Evolutionary conservation across 1,140 invertebrate species (phyloP).

Genomic region (Danaus plexippus): DNA sequence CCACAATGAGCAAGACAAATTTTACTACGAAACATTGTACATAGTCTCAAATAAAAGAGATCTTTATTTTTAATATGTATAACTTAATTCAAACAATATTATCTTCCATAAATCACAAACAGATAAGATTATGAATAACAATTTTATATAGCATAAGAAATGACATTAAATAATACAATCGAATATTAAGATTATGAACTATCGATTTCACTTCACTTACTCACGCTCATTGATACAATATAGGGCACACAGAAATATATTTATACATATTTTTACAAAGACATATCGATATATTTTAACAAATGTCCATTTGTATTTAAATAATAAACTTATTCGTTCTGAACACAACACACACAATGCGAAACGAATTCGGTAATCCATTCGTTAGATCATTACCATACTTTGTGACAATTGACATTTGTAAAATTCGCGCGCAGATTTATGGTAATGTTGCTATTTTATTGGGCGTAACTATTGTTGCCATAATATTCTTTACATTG

Average conservation of each 20-base stretch:
- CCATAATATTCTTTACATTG: too few relatives aligned
- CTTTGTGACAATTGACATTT: slow-evolving; percentile 24
- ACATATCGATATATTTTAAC: slow-evolving; percentile 31
- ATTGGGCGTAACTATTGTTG: too few relatives aligned
- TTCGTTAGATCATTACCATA: slow-evolving; percentile 52
- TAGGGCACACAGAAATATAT: slow-evolving; percentile 29
- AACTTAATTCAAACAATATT: too few relatives aligned
- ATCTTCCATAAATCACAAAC: too few relatives aligned
- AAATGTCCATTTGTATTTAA: slow-evolving; percentile 51
- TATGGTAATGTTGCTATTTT: slow-evolving; percentile 2
- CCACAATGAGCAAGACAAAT: too few relatives aligned
- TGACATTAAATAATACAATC: not conserved
- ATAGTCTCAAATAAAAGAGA: too few relatives aligned
- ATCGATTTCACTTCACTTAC: slow-evolving; percentile 32
- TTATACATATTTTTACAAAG: slow-evolving; percentile 11
- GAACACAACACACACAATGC: slow-evolving; percentile 46
- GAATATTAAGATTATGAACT: slow-evolving; percentile 2
- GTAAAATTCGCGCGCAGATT: slow-evolving; percentile 2
- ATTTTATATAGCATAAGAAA: slow-evolving; percentile 14
- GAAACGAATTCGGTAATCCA: slow-evolving; percentile 48
- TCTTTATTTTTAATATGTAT: too few relatives aligned
- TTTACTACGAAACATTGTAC: too few relatives aligned
- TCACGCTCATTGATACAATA: slow-evolving; percentile 39
- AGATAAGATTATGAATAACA: not conserved
- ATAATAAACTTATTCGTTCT: slow-evolving; percentile 51